Evolutionary conservation across 1,140 invertebrate genomes (phyloP), one percentile per base, ranked within the genome.

Genomic region (Drosophila lini): DNA sequence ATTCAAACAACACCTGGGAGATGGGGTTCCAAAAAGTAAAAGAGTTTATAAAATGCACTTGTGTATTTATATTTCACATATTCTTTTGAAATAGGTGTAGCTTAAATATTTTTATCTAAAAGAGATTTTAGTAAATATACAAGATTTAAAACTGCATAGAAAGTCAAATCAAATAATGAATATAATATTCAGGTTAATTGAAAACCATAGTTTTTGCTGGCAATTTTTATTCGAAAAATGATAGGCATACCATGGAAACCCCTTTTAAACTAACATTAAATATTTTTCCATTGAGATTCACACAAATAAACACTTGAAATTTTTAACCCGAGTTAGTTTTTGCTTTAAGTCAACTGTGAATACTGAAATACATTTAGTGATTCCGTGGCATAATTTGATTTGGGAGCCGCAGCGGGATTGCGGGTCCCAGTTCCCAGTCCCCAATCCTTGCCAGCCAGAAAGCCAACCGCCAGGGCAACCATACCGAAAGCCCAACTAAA

Each of bases 361-460:
- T 38, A 1, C 55, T 57, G 47, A 68, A 63, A 55, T 36, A 15
- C 34, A 57, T 70, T 69, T 40, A 40, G 36, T 34, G 67, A 55
- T 55, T 55, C 53, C 13, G 9, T 13, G 40, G 41, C 32, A 67
- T 70, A 71, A 71, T 70, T 59, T 71, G 13, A 71, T 71, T 71
- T 69, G 52, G 16, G 31, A 36, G 16, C 9, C 31, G 16, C 63
- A 40, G 47, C 11, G 53, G 44, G 44, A 75, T 45, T 59, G 11
- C 38, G 16, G 22, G 11, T 45, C 44, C 44, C 44, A 28, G 31
- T 8, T 32, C 28, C 50, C 15, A 34, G 16, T 65, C 28, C 40
- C 25, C 31, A 11, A 10, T n/a, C 22, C 38, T 15, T 19, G 38
- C 1, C 4, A 34, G 56, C 15, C 19, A 7, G 15, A 48, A 67